A percentile compares a stretch with the other conserved stretches of the same genome.
phyloP scores from a whole-genome alignment of 2,797 vertebrate genomes.

The Propithecus deckenii region DNA sequence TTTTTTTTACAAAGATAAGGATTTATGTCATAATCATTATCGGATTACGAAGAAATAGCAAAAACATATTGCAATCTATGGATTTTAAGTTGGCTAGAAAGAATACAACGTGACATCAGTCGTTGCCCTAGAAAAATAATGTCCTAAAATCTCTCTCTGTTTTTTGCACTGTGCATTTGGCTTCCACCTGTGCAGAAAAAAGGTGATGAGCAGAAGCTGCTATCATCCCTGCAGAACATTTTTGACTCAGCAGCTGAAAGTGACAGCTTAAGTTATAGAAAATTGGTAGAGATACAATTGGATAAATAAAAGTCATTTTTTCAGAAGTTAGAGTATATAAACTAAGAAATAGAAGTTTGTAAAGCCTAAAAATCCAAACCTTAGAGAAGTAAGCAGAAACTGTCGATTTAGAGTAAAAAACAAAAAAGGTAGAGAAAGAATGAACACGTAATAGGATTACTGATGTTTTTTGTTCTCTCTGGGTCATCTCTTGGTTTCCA shows the following conservation, averaged over 20 bases:
- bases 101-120: constrained; percentile 5
- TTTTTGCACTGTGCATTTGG: neutral
- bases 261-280: constrained; percentile 59
- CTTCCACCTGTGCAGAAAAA: neutral
- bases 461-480: constrained; percentile 33
- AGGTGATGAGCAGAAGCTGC: neutral
- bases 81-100: neutral
- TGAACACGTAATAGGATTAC: neutral
- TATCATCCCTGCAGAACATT: neutral
- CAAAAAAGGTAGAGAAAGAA: neutral
- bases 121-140: constrained; percentile 16
- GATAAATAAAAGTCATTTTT: constrained; percentile 51
- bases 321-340: constrained; percentile 39
- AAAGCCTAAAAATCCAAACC: neutral
- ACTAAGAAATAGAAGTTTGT: constrained; percentile 9
- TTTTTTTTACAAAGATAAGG: neutral
- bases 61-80: neutral
- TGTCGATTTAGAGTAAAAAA: neutral
- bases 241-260: constrained; percentile 17
- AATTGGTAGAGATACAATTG: constrained; percentile 45
- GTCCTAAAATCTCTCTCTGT: neutral
- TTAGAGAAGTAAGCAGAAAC: neutral
- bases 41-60: neutral
- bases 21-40: neutral
- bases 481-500: neutral